Evolutionary conservation across 2,888 invertebrate genomes (phyloP).

Genomic region (Leptopilina myrica): DNA sequence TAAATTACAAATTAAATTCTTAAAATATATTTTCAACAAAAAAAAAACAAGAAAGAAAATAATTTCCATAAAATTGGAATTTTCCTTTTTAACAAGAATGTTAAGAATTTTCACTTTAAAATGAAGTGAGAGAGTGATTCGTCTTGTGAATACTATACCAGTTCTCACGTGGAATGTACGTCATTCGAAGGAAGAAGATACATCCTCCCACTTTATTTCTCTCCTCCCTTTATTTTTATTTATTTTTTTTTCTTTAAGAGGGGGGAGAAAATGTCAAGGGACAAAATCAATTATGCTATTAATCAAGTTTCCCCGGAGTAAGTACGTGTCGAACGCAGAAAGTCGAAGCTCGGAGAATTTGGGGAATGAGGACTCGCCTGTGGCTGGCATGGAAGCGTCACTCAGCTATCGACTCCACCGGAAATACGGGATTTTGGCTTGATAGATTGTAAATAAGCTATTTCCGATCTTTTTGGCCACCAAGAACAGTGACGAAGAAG

Average conservation of each 20-base stretch:
- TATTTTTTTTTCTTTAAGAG: no score
- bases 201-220: conserved; percentile 45
- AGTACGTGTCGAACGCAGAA: conserved; percentile 39
- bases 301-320: conserved; percentile 52
- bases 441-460: conserved; percentile 54
- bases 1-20: no score
- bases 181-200: conserved; percentile 42
- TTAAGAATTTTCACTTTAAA: not conserved
- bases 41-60: not conserved
- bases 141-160: conserved; percentile 17
- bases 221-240: no score
- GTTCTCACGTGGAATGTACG: conserved; percentile 24
- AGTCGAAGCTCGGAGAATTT: conserved; percentile 60
- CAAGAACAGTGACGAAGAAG: not conserved
- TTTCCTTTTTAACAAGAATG: not conserved
- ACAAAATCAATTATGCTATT: conserved; percentile 59
- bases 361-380: conserved; percentile 73
- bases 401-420: conserved; percentile 76
- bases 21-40: no score
- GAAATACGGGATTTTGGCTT: conserved; percentile 52
- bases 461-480: conserved; percentile 26
- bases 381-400: conserved; percentile 75
- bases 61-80: not conserved
- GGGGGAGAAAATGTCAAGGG: conserved; percentile 52
- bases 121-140: conserved; percentile 22